Conservation (phyloP, 1,140 invertebrate genomes). For the Papilio machaon region DNA sequence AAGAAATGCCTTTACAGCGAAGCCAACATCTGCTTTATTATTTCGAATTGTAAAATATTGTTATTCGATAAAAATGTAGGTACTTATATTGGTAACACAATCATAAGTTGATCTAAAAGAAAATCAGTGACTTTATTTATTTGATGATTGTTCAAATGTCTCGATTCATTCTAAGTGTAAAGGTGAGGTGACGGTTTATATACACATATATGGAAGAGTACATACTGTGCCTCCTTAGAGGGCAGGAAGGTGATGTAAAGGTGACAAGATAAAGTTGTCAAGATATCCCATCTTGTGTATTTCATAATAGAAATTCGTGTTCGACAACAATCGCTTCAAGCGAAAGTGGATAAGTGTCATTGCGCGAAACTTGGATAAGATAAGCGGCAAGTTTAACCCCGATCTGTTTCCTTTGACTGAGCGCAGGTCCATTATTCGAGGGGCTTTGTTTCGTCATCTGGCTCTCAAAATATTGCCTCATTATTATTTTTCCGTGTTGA, state of each 20-base stretch:
- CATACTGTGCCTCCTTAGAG: not conserved
- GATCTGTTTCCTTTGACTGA: slow-evolving; percentile 54
- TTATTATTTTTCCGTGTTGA: slow-evolving; percentile 54
- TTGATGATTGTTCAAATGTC: not conserved
- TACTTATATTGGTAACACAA: not conserved
- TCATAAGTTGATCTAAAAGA: not conserved
- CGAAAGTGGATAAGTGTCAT: slow-evolving; percentile 63
- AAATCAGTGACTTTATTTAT: not conserved
- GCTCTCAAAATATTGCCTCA: slow-evolving; percentile 62
- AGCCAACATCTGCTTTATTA: not conserved
- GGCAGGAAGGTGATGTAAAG: not conserved
- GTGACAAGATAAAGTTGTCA: not conserved
- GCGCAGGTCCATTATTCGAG: slow-evolving; percentile 52
- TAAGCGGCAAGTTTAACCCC: slow-evolving; percentile 54
- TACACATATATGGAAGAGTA: not conserved
- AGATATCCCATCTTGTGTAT: not conserved
- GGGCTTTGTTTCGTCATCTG: slow-evolving; percentile 59
- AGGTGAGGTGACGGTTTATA: too few relatives aligned
- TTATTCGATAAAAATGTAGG: not conserved
- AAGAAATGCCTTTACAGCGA: not conserved
- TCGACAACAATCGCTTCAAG: slow-evolving; percentile 44
- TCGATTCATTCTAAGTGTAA: not conserved
- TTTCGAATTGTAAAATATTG: not conserved
- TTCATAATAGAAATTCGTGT: slow-evolving; percentile 35
- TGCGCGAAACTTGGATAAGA: slow-evolving; percentile 54